These are phyloP conservation scores for Motacilla alba DNA, from an alignment of 2,113 vertebrate species.

Conservation along the genomic window DNA sequence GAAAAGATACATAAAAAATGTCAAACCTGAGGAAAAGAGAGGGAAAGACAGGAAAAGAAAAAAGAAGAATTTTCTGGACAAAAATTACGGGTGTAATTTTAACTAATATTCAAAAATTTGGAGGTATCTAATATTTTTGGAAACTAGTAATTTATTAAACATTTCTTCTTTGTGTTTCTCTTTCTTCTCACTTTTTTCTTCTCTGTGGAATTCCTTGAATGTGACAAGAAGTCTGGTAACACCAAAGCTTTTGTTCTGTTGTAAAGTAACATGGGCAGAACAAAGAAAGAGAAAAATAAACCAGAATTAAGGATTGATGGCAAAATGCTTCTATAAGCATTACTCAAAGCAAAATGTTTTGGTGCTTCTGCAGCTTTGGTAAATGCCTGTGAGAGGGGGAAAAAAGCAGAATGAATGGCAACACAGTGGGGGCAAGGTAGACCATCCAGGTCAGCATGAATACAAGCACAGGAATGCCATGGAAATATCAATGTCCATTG, in stretches of 20 bases:
- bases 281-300: not conserved
- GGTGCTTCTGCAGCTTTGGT: not conserved
- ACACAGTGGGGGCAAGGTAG: fast-evolving
- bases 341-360: not conserved
- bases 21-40: not conserved
- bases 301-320: not conserved
- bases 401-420: not conserved
- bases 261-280: not conserved
- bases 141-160: not conserved
- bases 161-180: not conserved
- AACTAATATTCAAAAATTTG: not conserved
- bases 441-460: not conserved
- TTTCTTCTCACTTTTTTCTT: not conserved
- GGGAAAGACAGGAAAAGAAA: not conserved
- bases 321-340: not conserved
- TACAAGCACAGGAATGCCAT: not conserved
- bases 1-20: not conserved
- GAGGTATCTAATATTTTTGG: not conserved
- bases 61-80: not conserved
- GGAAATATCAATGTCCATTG: not conserved
- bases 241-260: not conserved
- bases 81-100: not conserved
- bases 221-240: fast-evolving
- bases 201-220: not conserved
- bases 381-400: not conserved